A percentile compares a stretch with the other conserved stretches of the same genome.
phyloP scores from a whole-genome alignment of 2,888 invertebrate species.

The Eustalomyia histrio region DNA sequence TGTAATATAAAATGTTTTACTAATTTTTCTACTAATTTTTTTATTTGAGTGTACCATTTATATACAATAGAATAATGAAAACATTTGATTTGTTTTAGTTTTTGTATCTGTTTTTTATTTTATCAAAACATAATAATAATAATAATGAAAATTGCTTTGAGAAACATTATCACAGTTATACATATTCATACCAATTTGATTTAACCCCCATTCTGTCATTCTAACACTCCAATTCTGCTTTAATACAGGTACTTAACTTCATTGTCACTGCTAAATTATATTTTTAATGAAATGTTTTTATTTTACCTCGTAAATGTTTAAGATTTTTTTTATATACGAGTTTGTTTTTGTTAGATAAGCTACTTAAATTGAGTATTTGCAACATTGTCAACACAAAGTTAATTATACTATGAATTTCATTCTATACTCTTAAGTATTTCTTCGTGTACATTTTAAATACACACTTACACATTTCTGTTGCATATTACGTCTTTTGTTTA shows the following conservation, averaged over 20 bases:
- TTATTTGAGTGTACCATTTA: no score
- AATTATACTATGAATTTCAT: slow-evolving; percentile 24
- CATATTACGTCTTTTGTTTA: no score
- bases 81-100: neutral
- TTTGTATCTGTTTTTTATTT: neutral
- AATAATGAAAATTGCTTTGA: slow-evolving; percentile 19
- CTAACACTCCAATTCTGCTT: neutral
- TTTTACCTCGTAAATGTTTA: neutral
- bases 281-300: neutral
- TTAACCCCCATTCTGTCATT: neutral
- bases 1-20: no score
- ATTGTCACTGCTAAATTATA: slow-evolving; percentile 2
- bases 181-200: slow-evolving; percentile 1
- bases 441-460: no score
- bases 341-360: slow-evolving; percentile 4
- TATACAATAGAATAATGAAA: neutral
- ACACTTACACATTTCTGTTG: neutral
- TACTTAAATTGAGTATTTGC: slow-evolving; percentile 9
- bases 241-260: slow-evolving; percentile 1
- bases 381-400: slow-evolving; percentile 29
- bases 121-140: slow-evolving; percentile 14
- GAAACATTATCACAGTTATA: slow-evolving; percentile 13
- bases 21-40: no score
- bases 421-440: neutral
- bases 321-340: neutral